Evolutionary conservation across 2,113 vertebrate species (phyloP).

Genomic region (Strix uralensis): DNA sequence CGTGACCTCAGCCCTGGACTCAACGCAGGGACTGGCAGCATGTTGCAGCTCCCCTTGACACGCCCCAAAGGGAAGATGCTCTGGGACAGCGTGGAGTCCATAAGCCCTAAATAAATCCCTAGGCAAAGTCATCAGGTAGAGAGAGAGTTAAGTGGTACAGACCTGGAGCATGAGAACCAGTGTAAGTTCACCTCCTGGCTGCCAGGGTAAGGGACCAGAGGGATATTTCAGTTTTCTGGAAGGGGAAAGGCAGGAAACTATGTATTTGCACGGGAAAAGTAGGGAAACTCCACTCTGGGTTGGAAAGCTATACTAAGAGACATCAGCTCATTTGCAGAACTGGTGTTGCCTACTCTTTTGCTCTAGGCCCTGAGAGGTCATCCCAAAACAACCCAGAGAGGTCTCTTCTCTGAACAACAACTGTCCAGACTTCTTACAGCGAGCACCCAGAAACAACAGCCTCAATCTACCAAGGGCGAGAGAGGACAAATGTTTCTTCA

Average conservation of each 20-base stretch:
- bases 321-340: background rate
- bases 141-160: background rate
- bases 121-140: background rate
- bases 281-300: background rate
- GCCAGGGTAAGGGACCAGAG: background rate
- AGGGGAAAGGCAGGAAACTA: background rate
- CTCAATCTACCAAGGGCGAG: background rate
- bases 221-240: background rate
- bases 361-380: background rate
- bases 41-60: background rate
- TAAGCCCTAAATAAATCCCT: background rate
- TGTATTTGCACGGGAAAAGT: background rate
- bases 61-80: background rate
- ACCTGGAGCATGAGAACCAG: background rate
- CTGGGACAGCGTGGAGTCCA: background rate
- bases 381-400: background rate
- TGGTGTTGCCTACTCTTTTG: background rate
- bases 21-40: fast-evolving
- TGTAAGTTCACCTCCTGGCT: background rate
- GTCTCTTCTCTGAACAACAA: background rate
- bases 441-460: background rate
- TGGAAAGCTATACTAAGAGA: background rate
- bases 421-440: background rate
- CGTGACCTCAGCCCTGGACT: fast-evolving
- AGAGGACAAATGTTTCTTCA: background rate